Conservation (phyloP, 2,113 vertebrate genomes). For the Bombycilla garrulus region DNA sequence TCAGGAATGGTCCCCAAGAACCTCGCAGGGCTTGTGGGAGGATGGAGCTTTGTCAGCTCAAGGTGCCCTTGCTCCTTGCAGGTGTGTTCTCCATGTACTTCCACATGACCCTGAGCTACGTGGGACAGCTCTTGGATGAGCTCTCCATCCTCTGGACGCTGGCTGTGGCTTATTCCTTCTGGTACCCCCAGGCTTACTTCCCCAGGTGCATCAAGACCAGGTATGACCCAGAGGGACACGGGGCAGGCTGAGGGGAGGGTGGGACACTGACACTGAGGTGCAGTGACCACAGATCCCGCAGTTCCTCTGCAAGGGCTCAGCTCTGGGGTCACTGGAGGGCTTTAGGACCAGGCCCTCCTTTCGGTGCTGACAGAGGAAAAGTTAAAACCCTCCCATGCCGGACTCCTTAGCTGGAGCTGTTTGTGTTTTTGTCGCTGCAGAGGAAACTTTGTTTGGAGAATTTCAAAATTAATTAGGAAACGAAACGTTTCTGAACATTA, state of each 20-base stretch:
- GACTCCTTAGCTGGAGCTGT: background rate
- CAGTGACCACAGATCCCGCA: background rate
- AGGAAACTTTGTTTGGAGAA: background rate
- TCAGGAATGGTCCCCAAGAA: background rate
- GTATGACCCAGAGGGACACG: constrained; percentile 40
- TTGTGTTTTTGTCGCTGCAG: background rate
- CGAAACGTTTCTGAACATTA: background rate
- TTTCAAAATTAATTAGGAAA: background rate
- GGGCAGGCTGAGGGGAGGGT: background rate
- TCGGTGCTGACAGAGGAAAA: background rate
- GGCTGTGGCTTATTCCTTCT: constrained; percentile 81
- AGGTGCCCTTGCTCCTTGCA: constrained; percentile 9
- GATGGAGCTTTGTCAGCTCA: background rate
- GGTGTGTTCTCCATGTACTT: constrained; percentile 91
- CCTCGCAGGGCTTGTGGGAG: background rate
- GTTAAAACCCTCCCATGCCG: background rate
- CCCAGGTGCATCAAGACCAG: constrained; percentile 85
- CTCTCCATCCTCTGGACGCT: constrained; percentile 92
- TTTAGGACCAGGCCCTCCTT: background rate
- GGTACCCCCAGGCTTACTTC: constrained; percentile 85
- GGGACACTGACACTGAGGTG: fast-evolving
- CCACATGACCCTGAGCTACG: constrained; percentile 94
- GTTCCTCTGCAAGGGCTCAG: background rate
- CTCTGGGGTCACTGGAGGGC: background rate
- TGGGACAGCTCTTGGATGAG: constrained; percentile 94